Evolutionary conservation across 2,113 vertebrate species (phyloP).

Genomic region (Brachypteracias leptosomus): DNA sequence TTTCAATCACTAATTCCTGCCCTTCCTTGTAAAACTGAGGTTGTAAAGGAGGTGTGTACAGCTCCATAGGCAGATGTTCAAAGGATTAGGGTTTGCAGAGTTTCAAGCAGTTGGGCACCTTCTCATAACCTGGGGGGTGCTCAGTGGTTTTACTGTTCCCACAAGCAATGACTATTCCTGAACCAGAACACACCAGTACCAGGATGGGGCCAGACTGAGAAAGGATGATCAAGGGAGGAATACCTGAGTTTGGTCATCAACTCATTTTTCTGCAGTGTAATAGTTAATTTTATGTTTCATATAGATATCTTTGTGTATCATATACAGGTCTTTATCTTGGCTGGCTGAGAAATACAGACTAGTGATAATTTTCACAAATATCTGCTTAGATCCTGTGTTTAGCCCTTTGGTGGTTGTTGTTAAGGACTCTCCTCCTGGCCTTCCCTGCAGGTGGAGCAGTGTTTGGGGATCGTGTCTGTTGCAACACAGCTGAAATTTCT

Average conservation of each 20-base stretch:
- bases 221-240: neutral
- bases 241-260: neutral
- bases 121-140: neutral
- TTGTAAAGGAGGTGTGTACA: neutral
- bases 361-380: neutral
- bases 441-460: neutral
- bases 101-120: neutral
- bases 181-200: neutral
- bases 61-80: neutral
- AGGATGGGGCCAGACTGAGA: neutral
- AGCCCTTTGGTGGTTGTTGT: neutral
- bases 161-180: neutral
- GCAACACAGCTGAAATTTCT: neutral
- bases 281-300: neutral
- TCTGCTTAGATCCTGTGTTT: neutral
- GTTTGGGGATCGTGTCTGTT: neutral
- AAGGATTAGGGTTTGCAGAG: neutral
- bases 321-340: neutral
- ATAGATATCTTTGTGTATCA: neutral
- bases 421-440: neutral
- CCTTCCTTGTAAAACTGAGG: neutral
- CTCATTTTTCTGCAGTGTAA: neutral
- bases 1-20: neutral
- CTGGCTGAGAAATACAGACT: neutral
- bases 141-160: neutral